A percentile compares a stretch with the other conserved stretches of the same genome.
These are phyloP conservation scores for Amphipyra tragopoginis DNA, from an alignment of 2,888 invertebrate genomes.

Conservation along the genomic window DNA sequence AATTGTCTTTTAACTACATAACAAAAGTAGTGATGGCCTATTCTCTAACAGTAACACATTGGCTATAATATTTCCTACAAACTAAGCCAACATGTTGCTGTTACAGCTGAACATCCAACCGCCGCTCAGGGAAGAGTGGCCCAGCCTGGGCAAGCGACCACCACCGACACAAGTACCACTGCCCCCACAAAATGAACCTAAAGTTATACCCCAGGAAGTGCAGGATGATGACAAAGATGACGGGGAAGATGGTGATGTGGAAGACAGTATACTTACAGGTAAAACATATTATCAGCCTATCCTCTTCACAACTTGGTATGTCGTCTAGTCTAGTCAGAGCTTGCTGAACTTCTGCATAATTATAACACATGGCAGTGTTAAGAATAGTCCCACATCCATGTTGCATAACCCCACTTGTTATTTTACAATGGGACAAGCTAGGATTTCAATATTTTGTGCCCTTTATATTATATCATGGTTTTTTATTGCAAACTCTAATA, in stretches of 20 bases:
- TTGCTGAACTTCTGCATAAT: too few species aligned
- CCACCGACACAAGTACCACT: constrained; percentile 21
- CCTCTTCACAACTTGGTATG: too few species aligned
- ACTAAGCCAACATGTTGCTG: not conserved
- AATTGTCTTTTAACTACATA: too few species aligned
- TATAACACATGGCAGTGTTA: too few species aligned
- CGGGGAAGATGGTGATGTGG: constrained; percentile 27
- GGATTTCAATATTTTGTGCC: too few species aligned
- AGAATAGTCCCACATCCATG: too few species aligned
- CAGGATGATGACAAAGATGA: not conserved
- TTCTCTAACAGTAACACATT: too few species aligned
- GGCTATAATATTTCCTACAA: not conserved
- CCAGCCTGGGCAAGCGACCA: constrained; percentile 67
- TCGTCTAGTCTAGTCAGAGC: too few species aligned
- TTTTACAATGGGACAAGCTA: too few species aligned
- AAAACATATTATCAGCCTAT: not conserved
- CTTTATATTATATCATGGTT: too few species aligned
- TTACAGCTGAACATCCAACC: constrained; percentile 72
- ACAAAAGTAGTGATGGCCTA: too few species aligned
- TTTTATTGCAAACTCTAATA: not conserved
- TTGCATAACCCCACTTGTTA: too few species aligned
- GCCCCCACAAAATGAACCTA: constrained; percentile 62
- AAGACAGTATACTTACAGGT: constrained; percentile 62
- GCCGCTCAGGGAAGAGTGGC: constrained; percentile 77
- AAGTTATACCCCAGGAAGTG: constrained; percentile 59